phyloP scores from a whole-genome alignment of 2,888 invertebrate species.

The Drosophila lacicola region DNA sequence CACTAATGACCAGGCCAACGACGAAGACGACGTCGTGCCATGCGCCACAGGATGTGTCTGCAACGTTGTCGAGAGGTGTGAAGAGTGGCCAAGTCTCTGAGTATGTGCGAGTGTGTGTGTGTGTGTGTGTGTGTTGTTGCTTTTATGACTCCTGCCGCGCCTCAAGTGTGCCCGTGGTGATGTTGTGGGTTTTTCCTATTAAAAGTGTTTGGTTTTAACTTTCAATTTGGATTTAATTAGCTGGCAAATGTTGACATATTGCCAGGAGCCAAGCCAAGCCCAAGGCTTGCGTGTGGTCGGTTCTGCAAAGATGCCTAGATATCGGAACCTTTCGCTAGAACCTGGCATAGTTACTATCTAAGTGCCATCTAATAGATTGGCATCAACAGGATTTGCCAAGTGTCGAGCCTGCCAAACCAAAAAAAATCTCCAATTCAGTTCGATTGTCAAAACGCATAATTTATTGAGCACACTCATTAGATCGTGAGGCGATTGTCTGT shows the following conservation, averaged over 20 bases:
- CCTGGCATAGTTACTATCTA: conserved; percentile 10
- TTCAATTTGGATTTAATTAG: conserved; percentile 73
- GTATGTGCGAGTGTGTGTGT: conserved; percentile 21
- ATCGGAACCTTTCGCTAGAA: conserved; percentile 35
- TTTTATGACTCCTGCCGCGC: conserved; percentile 67
- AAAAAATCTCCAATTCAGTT: conserved; percentile 7
- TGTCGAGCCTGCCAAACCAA: not conserved
- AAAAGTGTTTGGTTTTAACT: conserved; percentile 54
- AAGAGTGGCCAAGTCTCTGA: conserved; percentile 43
- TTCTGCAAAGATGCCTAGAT: conserved; percentile 16
- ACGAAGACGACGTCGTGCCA: conserved; percentile 63
- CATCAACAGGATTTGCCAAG: conserved; percentile 23
- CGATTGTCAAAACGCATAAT: conserved; percentile 79
- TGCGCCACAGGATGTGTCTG: conserved; percentile 81
- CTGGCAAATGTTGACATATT: conserved; percentile 61
- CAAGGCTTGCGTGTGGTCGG: conserved; percentile 53
- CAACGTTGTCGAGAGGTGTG: conserved; percentile 65
- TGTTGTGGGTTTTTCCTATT: conserved; percentile 76
- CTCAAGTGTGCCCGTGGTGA: conserved; percentile 61
- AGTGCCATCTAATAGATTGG: conserved; percentile 32
- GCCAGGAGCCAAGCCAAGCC: conserved; percentile 17
- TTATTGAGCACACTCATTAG: conserved; percentile 76
- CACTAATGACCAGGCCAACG: conserved; percentile 68
- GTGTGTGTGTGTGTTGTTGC: conserved; percentile 35
- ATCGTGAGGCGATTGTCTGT: conserved; percentile 39